Evolutionary conservation across 2,113 vertebrate genomes (phyloP).

Genomic region (Galbula dea): DNA sequence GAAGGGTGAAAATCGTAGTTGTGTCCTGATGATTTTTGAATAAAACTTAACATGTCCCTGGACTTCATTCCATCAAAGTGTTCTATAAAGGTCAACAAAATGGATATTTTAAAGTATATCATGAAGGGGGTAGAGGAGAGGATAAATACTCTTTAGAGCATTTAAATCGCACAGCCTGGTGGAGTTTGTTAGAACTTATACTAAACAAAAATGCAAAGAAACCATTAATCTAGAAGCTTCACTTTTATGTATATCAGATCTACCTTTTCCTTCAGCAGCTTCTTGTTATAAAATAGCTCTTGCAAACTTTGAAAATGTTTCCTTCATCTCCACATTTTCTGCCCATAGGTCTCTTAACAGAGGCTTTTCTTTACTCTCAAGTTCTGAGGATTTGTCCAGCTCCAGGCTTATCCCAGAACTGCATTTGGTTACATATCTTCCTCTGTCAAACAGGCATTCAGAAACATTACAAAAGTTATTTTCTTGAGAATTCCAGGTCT

Average conservation of each 20-base stretch:
- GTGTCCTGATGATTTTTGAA: not conserved
- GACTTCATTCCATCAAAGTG: not conserved
- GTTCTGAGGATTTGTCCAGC: not conserved
- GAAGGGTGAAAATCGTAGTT: not conserved
- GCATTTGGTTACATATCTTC: not conserved
- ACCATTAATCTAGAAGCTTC: not conserved
- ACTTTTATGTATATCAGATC: not conserved
- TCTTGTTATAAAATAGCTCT: not conserved
- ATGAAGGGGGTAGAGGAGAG: fast-evolving
- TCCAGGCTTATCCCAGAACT: not conserved
- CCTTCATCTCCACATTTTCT: not conserved
- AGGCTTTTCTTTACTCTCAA: not conserved
- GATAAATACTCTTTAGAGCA: not conserved
- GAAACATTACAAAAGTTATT: not conserved
- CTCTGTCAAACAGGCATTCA: not conserved
- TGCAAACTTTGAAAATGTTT: not conserved
- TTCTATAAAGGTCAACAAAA: not conserved
- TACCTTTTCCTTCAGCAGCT: not conserved
- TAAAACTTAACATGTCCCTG: not conserved
- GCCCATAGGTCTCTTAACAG: not conserved
- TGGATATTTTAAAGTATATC: not conserved
- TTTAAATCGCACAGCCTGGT: not conserved
- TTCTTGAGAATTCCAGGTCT: not conserved
- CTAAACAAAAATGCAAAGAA: not conserved
- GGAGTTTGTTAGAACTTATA: not conserved